Evolutionary conservation across 2,797 vertebrate genomes (phyloP).

Genomic region (Anisognathus igniventris): DNA sequence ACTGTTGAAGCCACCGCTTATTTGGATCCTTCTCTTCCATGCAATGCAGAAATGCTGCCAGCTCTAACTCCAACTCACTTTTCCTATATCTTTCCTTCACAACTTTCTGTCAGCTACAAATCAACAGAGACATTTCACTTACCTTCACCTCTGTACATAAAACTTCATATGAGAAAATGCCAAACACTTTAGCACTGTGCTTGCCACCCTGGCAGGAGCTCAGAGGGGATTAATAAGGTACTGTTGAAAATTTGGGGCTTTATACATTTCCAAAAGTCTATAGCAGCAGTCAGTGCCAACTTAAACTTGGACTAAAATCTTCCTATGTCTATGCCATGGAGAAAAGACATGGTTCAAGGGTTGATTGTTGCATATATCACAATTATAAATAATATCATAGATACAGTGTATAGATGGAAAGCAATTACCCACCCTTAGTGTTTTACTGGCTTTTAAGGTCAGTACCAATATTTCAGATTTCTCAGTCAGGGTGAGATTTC

Average conservation of each 20-base stretch:
- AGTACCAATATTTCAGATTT: background rate
- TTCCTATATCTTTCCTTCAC: background rate
- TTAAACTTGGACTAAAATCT: background rate
- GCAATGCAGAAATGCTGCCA: background rate
- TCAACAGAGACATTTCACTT: background rate
- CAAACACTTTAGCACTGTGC: background rate
- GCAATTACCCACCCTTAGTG: background rate
- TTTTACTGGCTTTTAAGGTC: background rate
- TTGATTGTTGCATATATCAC: background rate
- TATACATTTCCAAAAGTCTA: background rate
- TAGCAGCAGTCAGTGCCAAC: background rate
- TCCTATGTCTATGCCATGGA: rapidly evolving
- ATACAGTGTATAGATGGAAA: background rate
- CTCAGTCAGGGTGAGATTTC: background rate
- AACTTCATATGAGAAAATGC: background rate
- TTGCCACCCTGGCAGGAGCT: background rate
- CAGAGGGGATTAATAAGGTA: background rate
- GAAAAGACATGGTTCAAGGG: background rate
- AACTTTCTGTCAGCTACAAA: background rate
- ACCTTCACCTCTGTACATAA: background rate
- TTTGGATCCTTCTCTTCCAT: background rate
- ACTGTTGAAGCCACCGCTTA: background rate
- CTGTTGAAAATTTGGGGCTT: background rate
- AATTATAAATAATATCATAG: background rate
- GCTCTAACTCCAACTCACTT: background rate